Evolutionary conservation across 2,797 vertebrate genomes (phyloP).

Genomic region (Coracias cyanogaster): DNA sequence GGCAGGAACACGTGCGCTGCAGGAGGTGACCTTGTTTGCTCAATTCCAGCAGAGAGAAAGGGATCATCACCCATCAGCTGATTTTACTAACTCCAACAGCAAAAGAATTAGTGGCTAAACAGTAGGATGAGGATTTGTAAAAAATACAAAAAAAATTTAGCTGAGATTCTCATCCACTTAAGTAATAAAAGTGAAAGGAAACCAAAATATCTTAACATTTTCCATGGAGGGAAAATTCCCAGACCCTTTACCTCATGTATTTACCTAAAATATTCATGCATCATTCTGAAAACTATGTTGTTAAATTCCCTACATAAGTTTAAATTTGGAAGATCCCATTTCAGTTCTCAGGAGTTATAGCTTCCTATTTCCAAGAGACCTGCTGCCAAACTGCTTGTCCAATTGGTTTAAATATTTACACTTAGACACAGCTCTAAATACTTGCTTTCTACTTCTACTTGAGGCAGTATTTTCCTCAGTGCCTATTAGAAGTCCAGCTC

Average conservation of each 20-base stretch:
- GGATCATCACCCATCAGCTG: too few species aligned
- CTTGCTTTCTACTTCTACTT: neutral
- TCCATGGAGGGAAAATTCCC: neutral
- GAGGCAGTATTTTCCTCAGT: neutral
- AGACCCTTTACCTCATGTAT: neutral
- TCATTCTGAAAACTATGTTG: neutral
- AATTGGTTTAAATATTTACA: neutral
- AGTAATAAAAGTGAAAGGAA: too few species aligned
- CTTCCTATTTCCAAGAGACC: neutral
- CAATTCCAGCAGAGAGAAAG: neutral
- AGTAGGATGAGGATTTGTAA: neutral
- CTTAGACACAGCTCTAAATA: neutral
- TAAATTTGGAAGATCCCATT: neutral
- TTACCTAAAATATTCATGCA: neutral
- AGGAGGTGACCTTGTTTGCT: neutral
- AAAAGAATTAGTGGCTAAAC: neutral
- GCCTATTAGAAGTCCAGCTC: neutral
- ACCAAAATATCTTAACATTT: neutral
- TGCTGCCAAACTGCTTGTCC: neutral
- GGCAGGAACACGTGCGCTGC: rapidly evolving
- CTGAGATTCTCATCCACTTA: neutral
- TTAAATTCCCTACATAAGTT: neutral
- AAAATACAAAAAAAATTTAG: neutral
- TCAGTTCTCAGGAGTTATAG: neutral
- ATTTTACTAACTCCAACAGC: neutral